Base-by-base conservation (phyloP, 2,113 vertebrate genomes). In the Paralichthys olivaceus region DNA sequence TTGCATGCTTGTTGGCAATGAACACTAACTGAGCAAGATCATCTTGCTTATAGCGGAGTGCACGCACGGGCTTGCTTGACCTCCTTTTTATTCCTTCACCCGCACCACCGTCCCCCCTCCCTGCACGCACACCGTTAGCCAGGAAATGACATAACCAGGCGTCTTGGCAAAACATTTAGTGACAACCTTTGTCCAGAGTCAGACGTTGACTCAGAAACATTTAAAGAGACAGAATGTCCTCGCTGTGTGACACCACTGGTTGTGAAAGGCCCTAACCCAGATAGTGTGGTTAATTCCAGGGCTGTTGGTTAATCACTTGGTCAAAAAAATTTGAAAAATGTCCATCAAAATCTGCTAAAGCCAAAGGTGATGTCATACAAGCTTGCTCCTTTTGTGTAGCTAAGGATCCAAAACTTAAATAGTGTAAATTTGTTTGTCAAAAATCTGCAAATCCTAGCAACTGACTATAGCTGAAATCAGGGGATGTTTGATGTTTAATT, bases 71-170 rank as follows among this genome's bases (percentile, higher is more conserved):
- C 87, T 83, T 56, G 55, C 69, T 72, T 87, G 86, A 81, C 86
- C 86, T 76, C 64, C 76, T 86, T 86, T 72, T 62, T 68, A 40
- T 22, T 19, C 37, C 45, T 65, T 49, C 63, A 37, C 45, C 62
- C 54, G 15, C 45, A 19, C 45, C 45, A 15, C 17, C 19, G 19
- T 77, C 64, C 55, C 26, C 29, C 28, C 25, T 14, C 72, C 65
- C 49, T 22, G 37, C 68, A 69, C 60, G 17, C 51, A 79, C 81
- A 86, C 78, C 45, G 47, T 67, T 76, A 79, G 80, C 85, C 89
- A 89, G 87, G 90, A 90, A 88, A 83, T 91, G 88, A 92, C 85
- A 89, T 91, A 84, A 92, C 77, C 56, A 72, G 71, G 64, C 64
- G 47, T 79, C 79, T 89, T 79, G 77, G 84, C 72, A 81, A 81